phyloP scores from a whole-genome alignment of 2,888 invertebrate species.

The Morpho helenor region DNA sequence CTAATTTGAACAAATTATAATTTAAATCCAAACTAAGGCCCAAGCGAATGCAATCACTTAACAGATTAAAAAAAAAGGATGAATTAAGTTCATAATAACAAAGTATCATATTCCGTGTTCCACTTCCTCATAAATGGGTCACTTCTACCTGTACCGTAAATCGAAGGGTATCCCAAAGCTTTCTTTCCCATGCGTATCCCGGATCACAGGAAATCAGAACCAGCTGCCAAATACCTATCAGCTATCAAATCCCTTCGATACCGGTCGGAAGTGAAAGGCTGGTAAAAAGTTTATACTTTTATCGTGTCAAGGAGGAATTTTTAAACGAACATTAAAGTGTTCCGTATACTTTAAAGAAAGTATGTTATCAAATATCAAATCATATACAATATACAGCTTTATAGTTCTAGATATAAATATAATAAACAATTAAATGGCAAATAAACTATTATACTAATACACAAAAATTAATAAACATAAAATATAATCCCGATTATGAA shows the following conservation, averaged over 20 bases:
- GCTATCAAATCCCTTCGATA: slow-evolving; percentile 47
- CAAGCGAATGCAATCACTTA: too few relatives aligned
- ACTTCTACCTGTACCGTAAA: slow-evolving; percentile 16
- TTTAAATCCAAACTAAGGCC: too few relatives aligned
- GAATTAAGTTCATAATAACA: not conserved
- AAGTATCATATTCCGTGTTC: not conserved
- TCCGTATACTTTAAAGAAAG: too few relatives aligned
- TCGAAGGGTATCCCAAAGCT: slow-evolving; percentile 13
- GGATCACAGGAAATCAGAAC: slow-evolving; percentile 45
- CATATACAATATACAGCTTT: too few relatives aligned
- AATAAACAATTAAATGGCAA: too few relatives aligned
- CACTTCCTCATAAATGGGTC: slow-evolving; percentile 16
- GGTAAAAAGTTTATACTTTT: slow-evolving; percentile 14
- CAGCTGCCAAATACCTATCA: slow-evolving; percentile 52
- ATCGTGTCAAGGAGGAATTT: not conserved
- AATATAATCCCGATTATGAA: too few relatives aligned
- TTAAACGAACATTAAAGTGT: too few relatives aligned
- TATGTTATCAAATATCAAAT: too few relatives aligned
- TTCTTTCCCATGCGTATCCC: slow-evolving; percentile 46
- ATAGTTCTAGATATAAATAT: too few relatives aligned
- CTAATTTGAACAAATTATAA: too few relatives aligned
- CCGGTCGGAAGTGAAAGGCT: slow-evolving; percentile 71
- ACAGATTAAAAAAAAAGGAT: not conserved
- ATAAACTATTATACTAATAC: too few relatives aligned
- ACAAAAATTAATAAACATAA: too few relatives aligned